A percentile compares a stretch with the other conserved stretches of the same genome.
phyloP scores from a whole-genome alignment of 1,140 invertebrate species.

The Tetragnatha versicolor region DNA sequence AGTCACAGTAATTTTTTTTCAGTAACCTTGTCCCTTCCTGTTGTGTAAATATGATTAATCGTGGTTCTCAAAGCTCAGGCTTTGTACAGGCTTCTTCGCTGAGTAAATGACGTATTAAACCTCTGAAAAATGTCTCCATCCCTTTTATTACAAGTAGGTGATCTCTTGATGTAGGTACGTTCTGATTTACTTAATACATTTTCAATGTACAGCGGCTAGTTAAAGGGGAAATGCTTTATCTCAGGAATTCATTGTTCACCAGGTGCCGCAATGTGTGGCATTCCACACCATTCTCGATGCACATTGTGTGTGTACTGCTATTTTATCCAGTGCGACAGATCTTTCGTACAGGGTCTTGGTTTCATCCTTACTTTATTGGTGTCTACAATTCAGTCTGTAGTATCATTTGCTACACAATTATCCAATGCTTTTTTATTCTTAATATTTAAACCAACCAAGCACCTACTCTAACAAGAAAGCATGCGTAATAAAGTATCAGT shows the following conservation, averaged over 20 bases:
- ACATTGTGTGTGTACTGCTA: too few relatives aligned
- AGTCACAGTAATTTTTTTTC: constrained; percentile 24
- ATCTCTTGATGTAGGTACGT: background rate
- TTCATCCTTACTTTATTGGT: too few relatives aligned
- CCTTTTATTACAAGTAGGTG: background rate
- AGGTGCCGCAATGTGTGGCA: background rate
- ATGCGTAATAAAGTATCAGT: too few relatives aligned
- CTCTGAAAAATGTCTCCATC: background rate
- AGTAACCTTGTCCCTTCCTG: background rate
- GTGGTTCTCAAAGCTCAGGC: constrained; percentile 50
- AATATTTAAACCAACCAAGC: too few relatives aligned
- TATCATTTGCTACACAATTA: too few relatives aligned
- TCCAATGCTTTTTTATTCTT: too few relatives aligned
- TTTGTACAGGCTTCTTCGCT: background rate
- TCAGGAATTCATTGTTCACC: constrained; percentile 35
- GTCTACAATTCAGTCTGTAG: too few relatives aligned
- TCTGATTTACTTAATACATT: background rate
- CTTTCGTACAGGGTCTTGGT: too few relatives aligned
- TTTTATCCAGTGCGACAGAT: too few relatives aligned
- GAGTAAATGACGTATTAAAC: background rate
- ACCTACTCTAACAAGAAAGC: too few relatives aligned
- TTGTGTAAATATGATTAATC: constrained; percentile 24
- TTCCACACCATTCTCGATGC: background rate
- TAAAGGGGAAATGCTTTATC: constrained; percentile 20
- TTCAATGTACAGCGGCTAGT: background rate